Conservation (phyloP, 2,888 invertebrate species). For the Azorinus chamasolen region DNA sequence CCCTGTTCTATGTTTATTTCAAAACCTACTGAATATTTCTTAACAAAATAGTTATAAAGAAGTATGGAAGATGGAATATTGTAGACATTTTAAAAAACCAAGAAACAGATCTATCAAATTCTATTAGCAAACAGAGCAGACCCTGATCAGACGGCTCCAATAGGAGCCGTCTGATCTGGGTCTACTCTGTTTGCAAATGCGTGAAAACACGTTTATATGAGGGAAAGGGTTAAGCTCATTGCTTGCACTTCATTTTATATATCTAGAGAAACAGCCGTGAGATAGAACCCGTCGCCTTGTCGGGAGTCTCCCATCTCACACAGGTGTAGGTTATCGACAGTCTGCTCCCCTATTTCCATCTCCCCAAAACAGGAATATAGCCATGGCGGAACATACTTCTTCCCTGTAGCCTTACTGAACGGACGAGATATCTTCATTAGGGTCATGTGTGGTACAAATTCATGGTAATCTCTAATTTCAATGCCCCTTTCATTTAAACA, state of each 20-base stretch:
- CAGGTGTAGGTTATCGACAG: conserved; percentile 83
- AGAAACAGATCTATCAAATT: no score
- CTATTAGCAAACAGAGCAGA: no score
- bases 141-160: no score
- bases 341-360: conserved; percentile 83
- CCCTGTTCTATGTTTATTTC: no score
- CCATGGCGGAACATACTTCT: conserved; percentile 82
- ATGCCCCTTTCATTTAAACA: conserved; percentile 80
- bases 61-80: no score
- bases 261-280: conserved; percentile 54
- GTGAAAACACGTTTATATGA: no score
- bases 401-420: conserved; percentile 77
- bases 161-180: no score
- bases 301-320: conserved; percentile 85
- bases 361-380: conserved; percentile 82
- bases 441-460: conserved; percentile 87
- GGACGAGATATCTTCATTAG: conserved; percentile 86
- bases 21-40: no score
- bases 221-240: no score
- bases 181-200: no score
- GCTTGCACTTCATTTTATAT: neutral
- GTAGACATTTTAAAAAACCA: no score
- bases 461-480: conserved; percentile 85
- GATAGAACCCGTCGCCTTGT: conserved; percentile 85
- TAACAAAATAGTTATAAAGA: no score